phyloP scores from a whole-genome alignment of 2,888 invertebrate genomes.

The Trissolcus brochymenae region DNA sequence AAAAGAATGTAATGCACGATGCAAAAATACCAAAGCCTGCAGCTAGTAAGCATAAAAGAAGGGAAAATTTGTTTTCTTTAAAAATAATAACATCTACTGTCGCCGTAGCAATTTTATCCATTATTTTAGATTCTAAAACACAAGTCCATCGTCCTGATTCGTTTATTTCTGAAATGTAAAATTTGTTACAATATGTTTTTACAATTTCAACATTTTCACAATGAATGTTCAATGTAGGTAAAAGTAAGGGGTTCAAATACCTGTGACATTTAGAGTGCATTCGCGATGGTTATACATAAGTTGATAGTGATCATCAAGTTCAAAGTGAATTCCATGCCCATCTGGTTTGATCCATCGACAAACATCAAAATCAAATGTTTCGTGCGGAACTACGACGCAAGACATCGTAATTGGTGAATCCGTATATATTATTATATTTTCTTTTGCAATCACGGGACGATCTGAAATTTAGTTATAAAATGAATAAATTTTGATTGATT shows the following conservation, averaged over 20 bases:
- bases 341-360: conserved; percentile 71
- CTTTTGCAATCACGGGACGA: conserved; percentile 56
- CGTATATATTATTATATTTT: conserved; percentile 52
- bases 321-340: conserved; percentile 66
- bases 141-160: conserved; percentile 19
- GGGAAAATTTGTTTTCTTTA: neutral
- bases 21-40: conserved; percentile 1
- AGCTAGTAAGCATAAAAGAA: neutral
- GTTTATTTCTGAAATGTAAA: conserved; percentile 7
- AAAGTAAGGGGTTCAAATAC: conserved; percentile 53
- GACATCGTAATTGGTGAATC: conserved; percentile 55
- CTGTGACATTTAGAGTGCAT: conserved; percentile 62
- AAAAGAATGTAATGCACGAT: conserved; percentile 9
- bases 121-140: conserved; percentile 7
- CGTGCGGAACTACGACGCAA: conserved; percentile 62
- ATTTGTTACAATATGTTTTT: neutral
- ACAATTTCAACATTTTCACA: neutral
- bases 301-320: conserved; percentile 57
- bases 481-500: neutral
- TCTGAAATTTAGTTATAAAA: conserved; percentile 55
- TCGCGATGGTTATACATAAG: conserved; percentile 44
- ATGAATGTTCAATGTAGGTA: neutral
- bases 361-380: conserved; percentile 62
- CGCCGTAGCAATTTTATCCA: neutral
- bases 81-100: conserved; percentile 1